Conservation (phyloP, 35 echinoderm and acorn worm genomes). For the Lytechinus pictus region DNA sequence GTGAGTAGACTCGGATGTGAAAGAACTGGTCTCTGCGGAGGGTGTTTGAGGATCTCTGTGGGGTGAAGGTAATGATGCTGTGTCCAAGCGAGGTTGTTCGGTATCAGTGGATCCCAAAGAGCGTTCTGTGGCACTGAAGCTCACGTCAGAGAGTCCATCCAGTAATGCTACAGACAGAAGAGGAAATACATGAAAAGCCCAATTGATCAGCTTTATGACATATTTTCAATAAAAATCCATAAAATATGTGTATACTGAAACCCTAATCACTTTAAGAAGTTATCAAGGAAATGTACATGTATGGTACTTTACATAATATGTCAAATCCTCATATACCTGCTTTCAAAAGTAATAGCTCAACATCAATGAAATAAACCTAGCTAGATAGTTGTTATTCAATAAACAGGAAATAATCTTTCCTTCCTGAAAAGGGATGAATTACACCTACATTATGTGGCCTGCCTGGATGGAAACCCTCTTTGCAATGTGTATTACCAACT, state of each 20-base stretch:
- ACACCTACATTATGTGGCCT: background rate
- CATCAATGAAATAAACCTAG: background rate
- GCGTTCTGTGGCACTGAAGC: slow-evolving; percentile 80
- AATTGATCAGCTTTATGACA: background rate
- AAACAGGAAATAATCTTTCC: background rate
- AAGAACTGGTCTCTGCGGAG: slow-evolving; percentile 83
- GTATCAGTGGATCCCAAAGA: slow-evolving; percentile 64
- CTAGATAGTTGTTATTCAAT: background rate
- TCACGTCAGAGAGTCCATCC: slow-evolving; percentile 96
- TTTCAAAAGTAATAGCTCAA: background rate
- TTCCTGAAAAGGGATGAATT: background rate
- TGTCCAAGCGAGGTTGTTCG: slow-evolving; percentile 59
- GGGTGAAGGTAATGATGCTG: slow-evolving; percentile 18
- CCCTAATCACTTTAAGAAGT: background rate
- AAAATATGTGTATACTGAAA: background rate
- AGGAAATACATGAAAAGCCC: background rate
- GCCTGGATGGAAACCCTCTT: background rate
- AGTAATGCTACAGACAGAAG: slow-evolving; percentile 65
- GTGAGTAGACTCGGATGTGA: slow-evolving; percentile 82
- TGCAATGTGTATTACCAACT: too few species aligned
- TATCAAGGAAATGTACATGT: background rate
- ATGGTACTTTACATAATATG: background rate
- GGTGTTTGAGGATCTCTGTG: slow-evolving; percentile 46
- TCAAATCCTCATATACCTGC: background rate
- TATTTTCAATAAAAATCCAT: background rate